Evolutionary conservation across 2,113 vertebrate species (phyloP).

Genomic region (Pantherophis guttatus): DNA sequence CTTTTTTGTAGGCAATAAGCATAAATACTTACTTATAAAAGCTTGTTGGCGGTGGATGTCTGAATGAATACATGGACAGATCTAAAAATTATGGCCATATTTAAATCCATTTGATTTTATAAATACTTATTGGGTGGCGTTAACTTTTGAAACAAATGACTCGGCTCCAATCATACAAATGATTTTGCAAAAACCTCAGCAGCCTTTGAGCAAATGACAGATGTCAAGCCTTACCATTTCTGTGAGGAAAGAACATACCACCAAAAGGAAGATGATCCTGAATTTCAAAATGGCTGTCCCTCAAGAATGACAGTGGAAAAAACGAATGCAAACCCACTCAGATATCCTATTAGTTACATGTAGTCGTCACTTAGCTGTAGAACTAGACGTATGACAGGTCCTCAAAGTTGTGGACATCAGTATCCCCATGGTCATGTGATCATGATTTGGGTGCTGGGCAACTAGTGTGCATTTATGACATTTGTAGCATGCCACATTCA

Average conservation of each 20-base stretch:
- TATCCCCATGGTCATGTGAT: background rate
- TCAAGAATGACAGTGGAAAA: background rate
- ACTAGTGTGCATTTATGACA: background rate
- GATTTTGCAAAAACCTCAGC: background rate
- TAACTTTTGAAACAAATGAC: background rate
- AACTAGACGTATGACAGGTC: background rate
- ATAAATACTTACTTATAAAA: background rate
- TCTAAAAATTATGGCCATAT: background rate
- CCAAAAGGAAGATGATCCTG: background rate
- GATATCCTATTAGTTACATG: background rate
- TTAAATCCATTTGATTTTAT: background rate
- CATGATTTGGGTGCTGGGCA: background rate
- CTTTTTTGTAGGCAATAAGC: background rate
- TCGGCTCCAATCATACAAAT: background rate
- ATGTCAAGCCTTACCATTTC: background rate
- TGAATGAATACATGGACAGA: background rate
- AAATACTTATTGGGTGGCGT: background rate
- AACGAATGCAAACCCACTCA: background rate
- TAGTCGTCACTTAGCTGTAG: background rate
- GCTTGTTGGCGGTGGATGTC: background rate
- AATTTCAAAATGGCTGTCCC: background rate
- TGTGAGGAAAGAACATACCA: background rate
- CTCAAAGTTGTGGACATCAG: background rate
- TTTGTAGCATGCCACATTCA: background rate
- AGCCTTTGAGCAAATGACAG: background rate